phyloP scores from a whole-genome alignment of 2,888 invertebrate genomes.

The Napeogenes sylphis region DNA sequence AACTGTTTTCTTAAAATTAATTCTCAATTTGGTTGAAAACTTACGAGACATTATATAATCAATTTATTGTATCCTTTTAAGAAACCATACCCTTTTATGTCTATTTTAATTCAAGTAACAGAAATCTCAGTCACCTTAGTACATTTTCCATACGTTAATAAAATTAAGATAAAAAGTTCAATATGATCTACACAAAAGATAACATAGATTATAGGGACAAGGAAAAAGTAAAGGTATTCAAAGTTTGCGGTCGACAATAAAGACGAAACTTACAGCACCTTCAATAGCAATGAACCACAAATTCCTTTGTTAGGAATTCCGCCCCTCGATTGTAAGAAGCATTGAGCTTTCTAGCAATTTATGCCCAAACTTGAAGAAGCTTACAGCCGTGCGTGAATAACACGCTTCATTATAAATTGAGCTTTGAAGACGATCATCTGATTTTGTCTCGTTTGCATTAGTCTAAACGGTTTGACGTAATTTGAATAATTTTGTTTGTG shows the following conservation, averaged over 20 bases:
- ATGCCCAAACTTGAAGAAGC: conserved; percentile 2
- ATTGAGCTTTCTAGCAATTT: not conserved
- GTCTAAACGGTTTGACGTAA: too few species aligned
- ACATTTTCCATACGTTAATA: too few species aligned
- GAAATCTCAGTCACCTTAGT: too few species aligned
- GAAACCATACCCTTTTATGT: too few species aligned
- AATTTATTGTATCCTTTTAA: too few species aligned
- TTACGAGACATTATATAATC: too few species aligned
- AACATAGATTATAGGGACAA: not conserved
- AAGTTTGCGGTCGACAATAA: conserved; percentile 5
- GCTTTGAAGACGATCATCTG: not conserved
- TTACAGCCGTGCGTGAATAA: not conserved
- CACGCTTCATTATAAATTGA: not conserved
- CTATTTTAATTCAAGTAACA: too few species aligned
- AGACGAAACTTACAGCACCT: conserved; percentile 7
- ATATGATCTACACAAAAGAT: too few species aligned
- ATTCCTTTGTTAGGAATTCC: conserved; percentile 15
- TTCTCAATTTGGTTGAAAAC: too few species aligned
- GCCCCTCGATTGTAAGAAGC: conserved; percentile 5
- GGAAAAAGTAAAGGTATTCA: conserved; percentile 1
- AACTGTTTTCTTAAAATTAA: too few species aligned
- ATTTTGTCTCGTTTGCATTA: not conserved
- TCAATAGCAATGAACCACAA: conserved; percentile 5
- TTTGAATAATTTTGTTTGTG: too few species aligned
- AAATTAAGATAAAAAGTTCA: too few species aligned